These are phyloP conservation scores for Aleiodes sp. DNA, from an alignment of 1,140 invertebrate species.

Conservation along the genomic window DNA sequence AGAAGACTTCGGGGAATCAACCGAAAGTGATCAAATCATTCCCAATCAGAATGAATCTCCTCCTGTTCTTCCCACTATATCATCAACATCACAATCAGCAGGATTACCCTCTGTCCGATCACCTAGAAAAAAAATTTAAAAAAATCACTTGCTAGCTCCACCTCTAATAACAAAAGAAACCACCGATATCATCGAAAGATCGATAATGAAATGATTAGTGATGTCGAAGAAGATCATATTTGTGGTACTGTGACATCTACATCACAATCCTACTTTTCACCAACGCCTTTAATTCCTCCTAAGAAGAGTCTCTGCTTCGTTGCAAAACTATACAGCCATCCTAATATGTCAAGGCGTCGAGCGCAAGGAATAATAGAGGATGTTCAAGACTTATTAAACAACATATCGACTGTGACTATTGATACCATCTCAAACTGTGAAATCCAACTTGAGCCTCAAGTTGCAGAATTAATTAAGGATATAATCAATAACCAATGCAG, in stretches of 20 bases:
- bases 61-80: too few relatives aligned
- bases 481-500: not conserved
- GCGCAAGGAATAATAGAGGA: slow-evolving; percentile 22
- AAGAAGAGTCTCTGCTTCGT: not conserved
- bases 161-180: too few relatives aligned
- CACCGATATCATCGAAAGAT: too few relatives aligned
- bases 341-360: slow-evolving; percentile 19
- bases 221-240: not conserved
- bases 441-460: slow-evolving; percentile 5
- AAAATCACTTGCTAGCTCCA: too few relatives aligned
- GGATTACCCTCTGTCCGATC: too few relatives aligned
- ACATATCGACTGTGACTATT: not conserved
- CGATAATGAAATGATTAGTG: not conserved
- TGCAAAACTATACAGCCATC: slow-evolving; percentile 16
- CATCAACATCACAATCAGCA: too few relatives aligned
- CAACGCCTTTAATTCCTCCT: not conserved
- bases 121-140: too few relatives aligned
- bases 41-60: too few relatives aligned
- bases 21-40: not conserved
- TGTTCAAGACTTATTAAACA: slow-evolving; percentile 13
- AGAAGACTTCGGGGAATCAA: not conserved
- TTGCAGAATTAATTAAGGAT: too few relatives aligned
- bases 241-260: not conserved
- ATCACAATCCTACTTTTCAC: not conserved
- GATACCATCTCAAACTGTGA: not conserved